A percentile compares a stretch with the other conserved stretches of the same genome.
These are phyloP conservation scores for Camarhynchus parvulus DNA, from an alignment of 2,113 vertebrate genomes.

Conservation along the genomic window DNA sequence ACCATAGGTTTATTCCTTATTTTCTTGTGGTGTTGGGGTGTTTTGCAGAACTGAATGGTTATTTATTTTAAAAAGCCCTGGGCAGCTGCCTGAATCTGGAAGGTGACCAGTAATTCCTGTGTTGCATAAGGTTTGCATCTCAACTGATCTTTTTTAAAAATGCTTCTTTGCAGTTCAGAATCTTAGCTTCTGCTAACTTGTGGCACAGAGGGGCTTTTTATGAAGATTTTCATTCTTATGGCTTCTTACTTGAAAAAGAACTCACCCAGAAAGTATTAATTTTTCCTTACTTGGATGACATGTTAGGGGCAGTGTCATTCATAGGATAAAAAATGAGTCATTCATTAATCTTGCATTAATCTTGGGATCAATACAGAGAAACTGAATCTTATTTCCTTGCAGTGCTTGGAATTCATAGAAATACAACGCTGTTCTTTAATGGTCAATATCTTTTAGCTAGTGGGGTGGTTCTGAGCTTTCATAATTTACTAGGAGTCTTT, in stretches of 20 bases:
- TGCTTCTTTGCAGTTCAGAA: not conserved
- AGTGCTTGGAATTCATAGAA: not conserved
- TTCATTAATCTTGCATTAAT: not conserved
- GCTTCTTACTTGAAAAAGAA: not conserved
- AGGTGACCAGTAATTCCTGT: not conserved
- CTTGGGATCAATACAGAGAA: not conserved
- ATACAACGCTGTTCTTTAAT: not conserved
- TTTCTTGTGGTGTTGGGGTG: not conserved
- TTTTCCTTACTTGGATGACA: not conserved
- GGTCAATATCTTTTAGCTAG: not conserved
- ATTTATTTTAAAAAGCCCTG: not conserved
- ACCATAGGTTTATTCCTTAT: not conserved
- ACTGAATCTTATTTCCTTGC: not conserved
- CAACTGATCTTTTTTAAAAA: not conserved
- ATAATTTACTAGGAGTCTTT: not conserved
- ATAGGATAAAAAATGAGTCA: not conserved
- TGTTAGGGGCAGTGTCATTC: not conserved
- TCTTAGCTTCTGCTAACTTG: not conserved
- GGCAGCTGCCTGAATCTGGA: not conserved
- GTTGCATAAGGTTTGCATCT: not conserved
- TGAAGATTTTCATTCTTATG: not conserved
- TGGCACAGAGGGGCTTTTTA: not conserved
- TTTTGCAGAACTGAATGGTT: not conserved
- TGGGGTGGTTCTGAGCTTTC: not conserved
- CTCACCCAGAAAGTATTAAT: fast-evolving